Conservation (phyloP, 2,113 vertebrate genomes). For the Grus americana region DNA sequence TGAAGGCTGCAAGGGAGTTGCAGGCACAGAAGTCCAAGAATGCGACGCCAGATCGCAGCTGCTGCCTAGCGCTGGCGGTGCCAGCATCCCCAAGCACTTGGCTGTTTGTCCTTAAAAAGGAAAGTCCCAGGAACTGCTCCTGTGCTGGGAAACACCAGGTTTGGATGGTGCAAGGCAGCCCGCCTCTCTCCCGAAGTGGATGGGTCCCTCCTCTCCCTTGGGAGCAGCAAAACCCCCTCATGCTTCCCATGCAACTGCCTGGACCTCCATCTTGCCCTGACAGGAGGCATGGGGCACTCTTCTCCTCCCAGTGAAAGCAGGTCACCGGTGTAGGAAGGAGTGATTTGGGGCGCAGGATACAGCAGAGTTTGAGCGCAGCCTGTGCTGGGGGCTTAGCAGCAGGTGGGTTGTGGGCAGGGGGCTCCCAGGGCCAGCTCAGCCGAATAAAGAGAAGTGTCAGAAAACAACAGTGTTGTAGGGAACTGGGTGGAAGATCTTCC, state of each 20-base stretch:
- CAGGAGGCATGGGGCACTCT: neutral
- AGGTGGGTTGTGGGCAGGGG: neutral
- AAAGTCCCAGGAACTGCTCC: neutral
- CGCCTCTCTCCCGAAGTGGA: neutral
- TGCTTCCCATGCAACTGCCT: neutral
- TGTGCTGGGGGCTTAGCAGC: neutral
- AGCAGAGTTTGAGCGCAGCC: neutral
- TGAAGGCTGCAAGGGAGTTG: neutral
- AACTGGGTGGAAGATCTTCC: neutral
- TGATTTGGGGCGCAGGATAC: neutral
- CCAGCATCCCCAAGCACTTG: neutral
- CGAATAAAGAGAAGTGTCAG: neutral
- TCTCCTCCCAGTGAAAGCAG: rapidly evolving
- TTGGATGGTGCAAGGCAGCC: neutral
- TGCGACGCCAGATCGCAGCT: neutral
- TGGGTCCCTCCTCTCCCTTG: rapidly evolving
- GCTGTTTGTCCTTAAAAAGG: neutral
- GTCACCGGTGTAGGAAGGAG: neutral
- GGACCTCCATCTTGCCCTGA: rapidly evolving
- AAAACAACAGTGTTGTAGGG: neutral
- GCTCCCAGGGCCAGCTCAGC: rapidly evolving
- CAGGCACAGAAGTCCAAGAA: neutral
- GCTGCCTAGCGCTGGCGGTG: neutral
- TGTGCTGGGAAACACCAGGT: neutral
- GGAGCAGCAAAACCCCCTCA: neutral